Evolutionary conservation across 30 jellyfish, hydroid and myxozoan species (phyloP), one percentile per base, ranked within the genome.

Genomic region (Aurelia aurita complex sp. Pacific): DNA sequence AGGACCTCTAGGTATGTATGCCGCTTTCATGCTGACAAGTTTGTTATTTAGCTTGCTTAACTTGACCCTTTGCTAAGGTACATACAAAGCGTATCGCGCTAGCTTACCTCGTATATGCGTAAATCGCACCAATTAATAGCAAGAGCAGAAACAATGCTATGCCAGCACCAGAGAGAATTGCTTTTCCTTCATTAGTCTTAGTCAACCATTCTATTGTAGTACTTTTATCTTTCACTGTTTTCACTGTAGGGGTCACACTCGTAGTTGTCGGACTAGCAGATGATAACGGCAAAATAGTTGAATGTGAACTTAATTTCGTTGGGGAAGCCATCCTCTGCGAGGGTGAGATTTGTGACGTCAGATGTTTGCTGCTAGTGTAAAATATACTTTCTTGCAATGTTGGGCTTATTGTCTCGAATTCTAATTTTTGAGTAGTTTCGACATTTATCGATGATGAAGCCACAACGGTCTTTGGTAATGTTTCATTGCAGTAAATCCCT

Each of bases 401-500:
- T 0, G 57, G 15, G 57, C 57, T 46, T 46, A 46, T 46, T 7
- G 57, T 46, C 8, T 4, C 15, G 15, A 46, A 7, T 7, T 46
- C 12, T 14, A 46, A 46, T 46, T 46, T 13, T 35, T 32, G 32
- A 19, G 15, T 50, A 3, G 23, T 71, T 10, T 14, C 51, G 68
- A 71, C 46, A 1, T 29, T 10, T 74, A 50, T 74, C 57, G 84
- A 76, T 19, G 59, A 19, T 18, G 43, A 66, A 23, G 3, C 76
- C 19, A 17, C 76, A 2, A 7, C 7, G 36, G 43, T 50, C 7
- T 19, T n/a, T 38, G 36, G 40, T 1, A 32, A 6, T 8, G 83
- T 67, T 42, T 65, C 90, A 62, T 81, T 74, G 79, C 94, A 85
- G 18, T 46, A 40, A 33, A 5, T 55, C 33, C 94, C 94, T 0